Evolutionary conservation across 2,888 invertebrate genomes (phyloP), one percentile per base, ranked within the genome.

Genomic region (Meandrusa payeni): DNA sequence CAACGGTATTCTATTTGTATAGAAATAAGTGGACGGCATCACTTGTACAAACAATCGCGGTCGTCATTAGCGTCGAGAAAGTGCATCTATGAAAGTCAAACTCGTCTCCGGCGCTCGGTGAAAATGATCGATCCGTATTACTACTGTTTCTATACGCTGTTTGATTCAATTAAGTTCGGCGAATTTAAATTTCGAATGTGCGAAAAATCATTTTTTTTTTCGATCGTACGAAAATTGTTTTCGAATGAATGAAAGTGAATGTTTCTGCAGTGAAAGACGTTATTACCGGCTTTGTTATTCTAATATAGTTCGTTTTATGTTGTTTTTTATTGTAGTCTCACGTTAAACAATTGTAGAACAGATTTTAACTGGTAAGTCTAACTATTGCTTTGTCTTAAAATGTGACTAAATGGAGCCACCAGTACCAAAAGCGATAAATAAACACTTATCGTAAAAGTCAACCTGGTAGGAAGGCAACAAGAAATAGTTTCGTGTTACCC

Each of bases 121-220:
- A 69, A 67, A 73, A 70, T 70, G 64, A 74, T 71, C 59, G 66
- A 75, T 71, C 64, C 57, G 51, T 31, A 15, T 53, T 37, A 54
- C 61, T 62, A 62, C 63, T 64, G 69, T 62, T 61, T 59, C 61
- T 57, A 48, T 59, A 56, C 54, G 27, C 26, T 10, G 5, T 41
- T 36, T 37, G 44, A 44, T 48, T 48, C 43, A 43, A 43, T 43
- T 43, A 43, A 31, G 26, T 26, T 13, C 31, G 24, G 11, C 26
- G 20, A 37, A 37, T 43, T 43, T 38, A 15, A 43, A 43, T 37
- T 37, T 28, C 36, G 13, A 19, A 20, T 24, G 24, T 7, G 17
- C 7, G 11, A 10, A 23, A 11, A 17, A 7, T 7, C 3, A 3
- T 20, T 33, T 24, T 36, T 24, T 17, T 36, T n/a, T 5, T 9